Evolutionary conservation across 2,888 invertebrate species (phyloP).

Genomic region (Lysandra coridon): DNA sequence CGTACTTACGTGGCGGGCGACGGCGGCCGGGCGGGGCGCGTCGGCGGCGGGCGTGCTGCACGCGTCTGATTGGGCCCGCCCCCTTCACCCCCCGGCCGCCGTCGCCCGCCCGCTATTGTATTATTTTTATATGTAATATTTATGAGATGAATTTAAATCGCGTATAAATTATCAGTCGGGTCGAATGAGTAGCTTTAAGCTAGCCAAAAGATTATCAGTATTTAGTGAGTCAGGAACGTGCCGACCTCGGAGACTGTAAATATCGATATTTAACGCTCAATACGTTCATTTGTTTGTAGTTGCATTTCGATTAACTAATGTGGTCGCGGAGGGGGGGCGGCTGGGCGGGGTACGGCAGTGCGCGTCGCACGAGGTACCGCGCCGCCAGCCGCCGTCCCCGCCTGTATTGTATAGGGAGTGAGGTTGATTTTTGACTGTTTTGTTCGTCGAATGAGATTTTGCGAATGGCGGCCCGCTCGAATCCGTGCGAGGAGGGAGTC

Average conservation of each 20-base stretch:
- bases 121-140: constrained; percentile 30
- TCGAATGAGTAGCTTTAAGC: constrained; percentile 30
- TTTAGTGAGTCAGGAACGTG: constrained; percentile 24
- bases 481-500: constrained; percentile 47
- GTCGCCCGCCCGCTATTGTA: constrained; percentile 18
- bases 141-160: constrained; percentile 25
- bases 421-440: constrained; percentile 50
- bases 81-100: not conserved
- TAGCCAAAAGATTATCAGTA: constrained; percentile 32
- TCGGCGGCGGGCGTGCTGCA: constrained; percentile 1
- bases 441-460: constrained; percentile 30
- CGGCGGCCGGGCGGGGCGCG: not conserved
- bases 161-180: constrained; percentile 27
- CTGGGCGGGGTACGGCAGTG: constrained; percentile 26
- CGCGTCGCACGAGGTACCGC: constrained; percentile 44
- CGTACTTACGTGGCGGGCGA: constrained; percentile 19
- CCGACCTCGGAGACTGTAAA: constrained; percentile 39
- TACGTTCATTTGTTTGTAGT: constrained; percentile 49
- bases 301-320: constrained; percentile 38
- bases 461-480: constrained; percentile 34
- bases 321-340: constrained; percentile 4
- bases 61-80: constrained; percentile 13
- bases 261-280: constrained; percentile 45
- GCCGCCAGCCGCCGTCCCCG: constrained; percentile 55
- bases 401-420: constrained; percentile 64